A percentile compares a stretch with the other conserved stretches of the same genome.
phyloP scores from a whole-genome alignment of 1,140 invertebrate genomes.

The Dufourea novaeangliae region DNA sequence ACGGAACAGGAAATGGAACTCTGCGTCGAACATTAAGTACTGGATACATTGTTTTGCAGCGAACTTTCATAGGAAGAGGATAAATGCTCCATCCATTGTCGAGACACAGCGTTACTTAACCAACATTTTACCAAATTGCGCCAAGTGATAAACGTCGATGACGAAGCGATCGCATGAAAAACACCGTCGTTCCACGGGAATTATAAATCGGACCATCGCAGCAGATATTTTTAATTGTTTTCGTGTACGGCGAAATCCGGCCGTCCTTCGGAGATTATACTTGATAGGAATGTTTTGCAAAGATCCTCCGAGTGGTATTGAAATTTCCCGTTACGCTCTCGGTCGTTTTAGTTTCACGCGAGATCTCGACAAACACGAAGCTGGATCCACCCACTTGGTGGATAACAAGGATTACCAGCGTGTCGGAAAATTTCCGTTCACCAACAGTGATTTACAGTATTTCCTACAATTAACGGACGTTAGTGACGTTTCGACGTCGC shows the following conservation, averaged over 20 bases:
- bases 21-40: slow-evolving; percentile 2
- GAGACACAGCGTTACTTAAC: not conserved
- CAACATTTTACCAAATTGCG: not conserved
- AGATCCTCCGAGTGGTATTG: not conserved
- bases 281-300: not conserved
- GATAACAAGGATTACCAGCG: not conserved
- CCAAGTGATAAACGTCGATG: not conserved
- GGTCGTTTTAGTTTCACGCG: not conserved
- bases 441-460: slow-evolving; percentile 32
- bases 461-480: slow-evolving; percentile 24
- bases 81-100: not conserved
- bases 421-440: slow-evolving; percentile 15
- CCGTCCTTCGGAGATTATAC: not conserved
- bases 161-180: not conserved
- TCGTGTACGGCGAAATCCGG: too few species aligned
- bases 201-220: too few species aligned
- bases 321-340: not conserved
- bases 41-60: not conserved
- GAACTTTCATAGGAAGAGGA: not conserved
- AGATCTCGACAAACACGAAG: not conserved
- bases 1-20: slow-evolving; percentile 28
- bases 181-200: not conserved
- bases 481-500: not conserved
- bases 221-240: too few species aligned
- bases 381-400: not conserved